These are phyloP conservation scores for Prosapia bicincta DNA, from an alignment of 2,888 invertebrate species.

Conservation along the genomic window DNA sequence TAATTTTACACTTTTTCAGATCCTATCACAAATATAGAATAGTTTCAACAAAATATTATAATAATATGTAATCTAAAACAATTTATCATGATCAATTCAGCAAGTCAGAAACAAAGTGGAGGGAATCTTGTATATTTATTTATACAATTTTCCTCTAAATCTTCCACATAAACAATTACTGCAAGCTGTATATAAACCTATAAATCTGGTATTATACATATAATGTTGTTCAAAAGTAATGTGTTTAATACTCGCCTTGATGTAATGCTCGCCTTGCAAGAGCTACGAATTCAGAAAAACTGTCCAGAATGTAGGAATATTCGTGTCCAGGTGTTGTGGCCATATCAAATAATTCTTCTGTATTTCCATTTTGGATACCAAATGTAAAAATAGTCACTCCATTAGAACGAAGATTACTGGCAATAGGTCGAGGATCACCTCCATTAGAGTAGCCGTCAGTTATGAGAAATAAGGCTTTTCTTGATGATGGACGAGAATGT, in stretches of 20 bases:
- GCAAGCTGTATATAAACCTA: too few species aligned
- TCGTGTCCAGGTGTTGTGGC: conserved; percentile 60
- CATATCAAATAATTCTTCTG: conserved; percentile 58
- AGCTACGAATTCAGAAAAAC: conserved; percentile 65
- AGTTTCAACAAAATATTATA: too few species aligned
- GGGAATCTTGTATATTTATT: too few species aligned
- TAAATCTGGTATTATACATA: too few species aligned
- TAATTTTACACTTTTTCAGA: too few species aligned
- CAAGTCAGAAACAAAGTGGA: too few species aligned
- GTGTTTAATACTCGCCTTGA: conserved; percentile 53
- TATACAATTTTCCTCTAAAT: neutral
- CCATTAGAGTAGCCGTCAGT: conserved; percentile 71
- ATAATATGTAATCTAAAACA: too few species aligned
- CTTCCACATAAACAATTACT: too few species aligned
- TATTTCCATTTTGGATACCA: conserved; percentile 57
- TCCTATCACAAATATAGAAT: too few species aligned
- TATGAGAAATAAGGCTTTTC: conserved; percentile 62
- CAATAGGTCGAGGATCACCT: conserved; percentile 60
- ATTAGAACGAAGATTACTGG: conserved; percentile 50
- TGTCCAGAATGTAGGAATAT: conserved; percentile 62
- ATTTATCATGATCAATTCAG: too few species aligned
- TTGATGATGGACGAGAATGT: conserved; percentile 48
- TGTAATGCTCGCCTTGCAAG: conserved; percentile 63
- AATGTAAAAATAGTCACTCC: conserved; percentile 55
- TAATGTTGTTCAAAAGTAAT: too few species aligned